Conservation (phyloP, 2,113 vertebrate genomes). For the Ageneiosus marmoratus region DNA sequence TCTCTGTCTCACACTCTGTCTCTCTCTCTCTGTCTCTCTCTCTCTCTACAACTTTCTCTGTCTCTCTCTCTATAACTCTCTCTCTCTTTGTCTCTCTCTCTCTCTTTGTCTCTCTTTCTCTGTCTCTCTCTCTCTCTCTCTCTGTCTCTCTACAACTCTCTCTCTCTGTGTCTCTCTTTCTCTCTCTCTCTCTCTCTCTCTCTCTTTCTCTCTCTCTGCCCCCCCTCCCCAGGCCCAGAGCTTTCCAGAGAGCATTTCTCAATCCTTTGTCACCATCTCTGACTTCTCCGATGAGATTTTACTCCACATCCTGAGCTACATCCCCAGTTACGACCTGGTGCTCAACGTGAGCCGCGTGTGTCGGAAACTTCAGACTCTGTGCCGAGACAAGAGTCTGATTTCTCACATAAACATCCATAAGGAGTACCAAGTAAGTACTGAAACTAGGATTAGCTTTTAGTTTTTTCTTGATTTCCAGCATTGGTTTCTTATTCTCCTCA, state of each 20-base stretch:
- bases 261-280: slow-evolving; percentile 76
- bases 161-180: too few species aligned
- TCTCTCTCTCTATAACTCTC: too few species aligned
- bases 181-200: not conserved
- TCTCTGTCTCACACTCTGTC: too few species aligned
- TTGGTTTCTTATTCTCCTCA: not conserved
- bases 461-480: not conserved
- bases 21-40: too few species aligned
- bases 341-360: slow-evolving; percentile 83
- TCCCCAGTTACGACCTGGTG: slow-evolving; percentile 87
- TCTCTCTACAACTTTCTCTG: too few species aligned
- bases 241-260: slow-evolving; percentile 63
- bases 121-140: too few species aligned
- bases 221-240: slow-evolving; percentile 75
- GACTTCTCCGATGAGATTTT: slow-evolving; percentile 94
- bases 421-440: slow-evolving; percentile 81
- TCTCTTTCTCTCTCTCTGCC: slow-evolving; percentile 1
- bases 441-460: not conserved
- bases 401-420: slow-evolving; percentile 82
- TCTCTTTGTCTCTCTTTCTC: too few species aligned
- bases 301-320: slow-evolving; percentile 85
- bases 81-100: too few species aligned
- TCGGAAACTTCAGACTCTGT: slow-evolving; percentile 81
- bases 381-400: slow-evolving; percentile 89
- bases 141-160: too few species aligned